A percentile compares a stretch with the other conserved stretches of the same genome.
phyloP scores from a whole-genome alignment of 2,113 vertebrate species.

The Oplegnathus fasciatus region DNA sequence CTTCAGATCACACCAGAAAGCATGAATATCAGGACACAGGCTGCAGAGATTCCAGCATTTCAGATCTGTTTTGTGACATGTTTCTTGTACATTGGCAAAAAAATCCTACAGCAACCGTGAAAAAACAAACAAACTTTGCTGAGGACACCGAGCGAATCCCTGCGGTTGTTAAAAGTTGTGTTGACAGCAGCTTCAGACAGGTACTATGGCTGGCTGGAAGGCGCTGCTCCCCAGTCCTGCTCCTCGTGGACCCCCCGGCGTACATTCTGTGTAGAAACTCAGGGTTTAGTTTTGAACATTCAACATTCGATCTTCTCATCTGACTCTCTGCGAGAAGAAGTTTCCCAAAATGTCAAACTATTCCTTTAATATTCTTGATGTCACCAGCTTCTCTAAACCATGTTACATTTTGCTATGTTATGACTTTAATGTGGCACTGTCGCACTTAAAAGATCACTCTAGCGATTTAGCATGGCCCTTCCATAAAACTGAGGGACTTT shows the following conservation, averaged over 20 bases:
- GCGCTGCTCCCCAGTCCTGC: background rate
- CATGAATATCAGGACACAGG: background rate
- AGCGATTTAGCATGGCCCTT: background rate
- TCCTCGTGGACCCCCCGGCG: background rate
- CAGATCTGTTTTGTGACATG: background rate
- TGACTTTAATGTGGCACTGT: background rate
- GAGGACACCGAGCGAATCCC: background rate
- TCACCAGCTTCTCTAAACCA: background rate
- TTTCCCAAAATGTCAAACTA: background rate
- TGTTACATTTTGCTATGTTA: background rate
- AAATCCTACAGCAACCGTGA: background rate
- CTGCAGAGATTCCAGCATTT: background rate
- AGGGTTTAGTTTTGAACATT: background rate
- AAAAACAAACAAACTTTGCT: background rate
- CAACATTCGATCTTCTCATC: background rate
- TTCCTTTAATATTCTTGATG: background rate
- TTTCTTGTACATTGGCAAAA: background rate
- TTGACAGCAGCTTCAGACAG: conserved; percentile 22
- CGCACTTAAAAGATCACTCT: background rate
- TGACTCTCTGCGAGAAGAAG: background rate
- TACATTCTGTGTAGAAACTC: background rate
- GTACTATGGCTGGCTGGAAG: conserved; percentile 1
- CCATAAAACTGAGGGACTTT: background rate
- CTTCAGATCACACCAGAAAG: background rate
- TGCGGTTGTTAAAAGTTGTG: conserved; percentile 18